Percentiles rank a stretch among this genome's conserved stretches.
Conservation (phyloP, 92 coral and sea anemone genomes). For the Porites rus region DNA sequence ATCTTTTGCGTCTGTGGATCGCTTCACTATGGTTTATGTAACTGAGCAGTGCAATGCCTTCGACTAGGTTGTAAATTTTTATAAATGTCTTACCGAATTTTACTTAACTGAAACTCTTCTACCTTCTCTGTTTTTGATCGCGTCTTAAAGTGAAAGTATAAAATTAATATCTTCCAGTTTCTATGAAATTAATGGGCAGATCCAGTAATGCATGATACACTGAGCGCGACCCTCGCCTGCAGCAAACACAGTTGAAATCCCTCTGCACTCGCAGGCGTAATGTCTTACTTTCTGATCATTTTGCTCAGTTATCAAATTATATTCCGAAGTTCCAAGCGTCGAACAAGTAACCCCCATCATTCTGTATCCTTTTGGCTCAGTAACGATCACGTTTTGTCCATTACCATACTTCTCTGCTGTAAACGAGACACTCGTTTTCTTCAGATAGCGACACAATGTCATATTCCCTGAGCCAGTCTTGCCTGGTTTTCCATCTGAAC, state of each 20-base stretch:
- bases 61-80: no score
- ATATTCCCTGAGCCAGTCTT: constrained; percentile 63
- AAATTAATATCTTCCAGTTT: no score
- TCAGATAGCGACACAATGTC: constrained; percentile 51
- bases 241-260: constrained; percentile 45
- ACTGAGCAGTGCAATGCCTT: no score
- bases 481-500: constrained; percentile 54
- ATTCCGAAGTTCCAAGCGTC: constrained; percentile 69
- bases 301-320: constrained; percentile 51
- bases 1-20: not conserved
- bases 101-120: not conserved
- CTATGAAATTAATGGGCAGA: constrained; percentile 66
- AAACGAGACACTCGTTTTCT: constrained; percentile 9
- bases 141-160: not conserved
- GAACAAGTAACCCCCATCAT: constrained; percentile 72
- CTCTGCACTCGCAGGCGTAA: constrained; percentile 70
- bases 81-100: no score
- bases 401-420: constrained; percentile 9
- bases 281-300: constrained; percentile 10
- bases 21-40: not conserved
- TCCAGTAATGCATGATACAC: constrained; percentile 82
- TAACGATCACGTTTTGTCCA: constrained; percentile 47
- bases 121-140: not conserved
- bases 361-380: constrained; percentile 39
- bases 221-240: constrained; percentile 9